Evolutionary conservation across 2,113 vertebrate species (phyloP), one percentile per base, ranked within the genome.

Genomic region (Aspidoscelis tigris): DNA sequence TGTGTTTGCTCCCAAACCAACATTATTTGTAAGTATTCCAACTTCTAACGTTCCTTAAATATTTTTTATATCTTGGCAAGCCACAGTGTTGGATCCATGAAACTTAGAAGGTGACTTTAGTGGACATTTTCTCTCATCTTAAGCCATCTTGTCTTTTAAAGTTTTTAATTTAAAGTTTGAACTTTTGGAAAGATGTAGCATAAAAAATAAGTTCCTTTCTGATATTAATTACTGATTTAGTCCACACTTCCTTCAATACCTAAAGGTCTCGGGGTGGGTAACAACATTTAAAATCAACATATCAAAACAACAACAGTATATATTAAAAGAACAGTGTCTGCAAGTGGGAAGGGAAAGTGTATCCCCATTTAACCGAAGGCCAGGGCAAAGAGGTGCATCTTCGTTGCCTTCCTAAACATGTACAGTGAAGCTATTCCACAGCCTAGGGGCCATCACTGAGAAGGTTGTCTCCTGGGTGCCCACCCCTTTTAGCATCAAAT

Each of bases 1-100:
- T 80, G 69, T 94, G 82, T 95, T 96, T 93, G 95, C 92, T 89
- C 97, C 98, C 76, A 97, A 97, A 87, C 98, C 98, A 85, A 99
- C 97, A 0, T 94, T 99, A 85, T 99, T 99, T 96, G 98, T 99
- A 96, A 98, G 98, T 98, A 93, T 2, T 75, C 0, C 76, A 26
- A 7, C 69, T 11, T 87, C 77, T 82, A 6, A 58, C 76, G 43
- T 82, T 11, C 22, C 12, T 58, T 39, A 61, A 61, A 18, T 18
- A 4, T 84, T 78, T 2, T 77, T 61, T 58, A 24, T 2, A 71
- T 58, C 2, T 14, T 43, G 26, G 44, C 39, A 70, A n/a, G 5
- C 66, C 11, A 26, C n/a, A 20, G 7, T 18, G 22, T 12, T 24
- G 8, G 24, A 44, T 24, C 18, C 7, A 24, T 12, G 76, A 21